phyloP scores from a whole-genome alignment of 2,113 vertebrate genomes.

The Xenopus laevis region DNA sequence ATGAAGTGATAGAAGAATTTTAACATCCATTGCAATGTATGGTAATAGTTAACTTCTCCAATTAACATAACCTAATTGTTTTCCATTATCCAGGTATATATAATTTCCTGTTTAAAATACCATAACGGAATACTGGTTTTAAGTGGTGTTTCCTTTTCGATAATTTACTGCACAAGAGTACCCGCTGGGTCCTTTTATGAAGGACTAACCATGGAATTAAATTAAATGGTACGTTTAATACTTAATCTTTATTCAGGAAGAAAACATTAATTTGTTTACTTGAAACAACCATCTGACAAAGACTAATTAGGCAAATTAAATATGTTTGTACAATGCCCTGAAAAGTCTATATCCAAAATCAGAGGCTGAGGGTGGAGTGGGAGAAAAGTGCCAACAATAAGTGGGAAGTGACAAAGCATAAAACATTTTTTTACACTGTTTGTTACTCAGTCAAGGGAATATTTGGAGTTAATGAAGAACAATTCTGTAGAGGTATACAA shows the following conservation, averaged over 20 bases:
- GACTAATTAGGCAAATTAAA: constrained; percentile 39
- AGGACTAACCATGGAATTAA: background rate
- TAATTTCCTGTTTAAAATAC: no score
- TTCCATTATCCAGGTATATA: no score
- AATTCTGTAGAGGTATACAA: background rate
- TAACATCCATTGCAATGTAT: no score
- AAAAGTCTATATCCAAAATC: constrained; percentile 23
- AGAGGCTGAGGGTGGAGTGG: constrained; percentile 1
- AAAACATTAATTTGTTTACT: constrained; percentile 38
- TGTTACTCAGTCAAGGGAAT: background rate
- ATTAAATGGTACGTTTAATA: constrained; percentile 1
- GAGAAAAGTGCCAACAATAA: constrained; percentile 11
- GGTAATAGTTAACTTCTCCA: no score
- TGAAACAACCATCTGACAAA: constrained; percentile 32
- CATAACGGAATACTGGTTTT: no score
- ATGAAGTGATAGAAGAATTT: no score
- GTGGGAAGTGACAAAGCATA: constrained; percentile 20
- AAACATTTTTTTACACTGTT: background rate
- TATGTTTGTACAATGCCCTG: constrained; percentile 12
- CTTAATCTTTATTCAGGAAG: constrained; percentile 23
- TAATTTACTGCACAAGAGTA: no score
- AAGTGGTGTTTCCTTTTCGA: no score
- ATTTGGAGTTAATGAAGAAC: no score
- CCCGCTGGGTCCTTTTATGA: no score
- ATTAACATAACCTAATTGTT: no score